phyloP scores from a whole-genome alignment of 2,113 vertebrate species.

The Chaenocephalus aceratus region DNA sequence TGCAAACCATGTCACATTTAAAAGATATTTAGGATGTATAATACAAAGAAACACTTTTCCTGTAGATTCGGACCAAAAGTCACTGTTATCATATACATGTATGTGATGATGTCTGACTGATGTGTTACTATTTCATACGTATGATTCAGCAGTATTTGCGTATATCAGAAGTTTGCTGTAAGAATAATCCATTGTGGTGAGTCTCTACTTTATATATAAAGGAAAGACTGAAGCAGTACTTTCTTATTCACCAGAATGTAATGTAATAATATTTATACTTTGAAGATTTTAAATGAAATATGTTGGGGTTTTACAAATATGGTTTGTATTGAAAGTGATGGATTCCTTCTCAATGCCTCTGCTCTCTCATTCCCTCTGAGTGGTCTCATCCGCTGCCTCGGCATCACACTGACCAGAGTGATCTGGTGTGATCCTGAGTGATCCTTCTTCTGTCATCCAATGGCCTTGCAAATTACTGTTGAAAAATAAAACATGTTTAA shows the following conservation, averaged over 20 bases:
- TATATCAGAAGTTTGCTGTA: background rate
- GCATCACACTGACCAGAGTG: background rate
- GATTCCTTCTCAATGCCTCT: background rate
- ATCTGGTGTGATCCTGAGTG: background rate
- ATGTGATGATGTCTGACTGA: background rate
- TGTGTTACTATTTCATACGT: background rate
- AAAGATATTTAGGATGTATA: constrained; percentile 9
- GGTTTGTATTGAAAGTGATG: background rate
- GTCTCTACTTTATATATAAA: background rate
- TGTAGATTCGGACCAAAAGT: too few species aligned
- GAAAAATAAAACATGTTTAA: background rate
- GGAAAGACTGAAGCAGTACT: too few species aligned
- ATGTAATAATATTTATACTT: background rate
- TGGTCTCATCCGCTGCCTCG: background rate
- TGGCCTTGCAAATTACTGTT: background rate
- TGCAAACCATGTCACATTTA: background rate
- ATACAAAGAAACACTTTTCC: background rate
- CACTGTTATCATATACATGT: background rate
- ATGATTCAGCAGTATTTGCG: background rate
- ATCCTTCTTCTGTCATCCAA: background rate
- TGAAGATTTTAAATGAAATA: background rate
- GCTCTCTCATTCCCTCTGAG: background rate
- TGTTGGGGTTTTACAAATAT: background rate
- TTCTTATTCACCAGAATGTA: background rate
- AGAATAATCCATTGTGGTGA: background rate